These are phyloP conservation scores for Epistrophe grossulariae DNA, from an alignment of 2,888 invertebrate genomes.

Conservation along the genomic window DNA sequence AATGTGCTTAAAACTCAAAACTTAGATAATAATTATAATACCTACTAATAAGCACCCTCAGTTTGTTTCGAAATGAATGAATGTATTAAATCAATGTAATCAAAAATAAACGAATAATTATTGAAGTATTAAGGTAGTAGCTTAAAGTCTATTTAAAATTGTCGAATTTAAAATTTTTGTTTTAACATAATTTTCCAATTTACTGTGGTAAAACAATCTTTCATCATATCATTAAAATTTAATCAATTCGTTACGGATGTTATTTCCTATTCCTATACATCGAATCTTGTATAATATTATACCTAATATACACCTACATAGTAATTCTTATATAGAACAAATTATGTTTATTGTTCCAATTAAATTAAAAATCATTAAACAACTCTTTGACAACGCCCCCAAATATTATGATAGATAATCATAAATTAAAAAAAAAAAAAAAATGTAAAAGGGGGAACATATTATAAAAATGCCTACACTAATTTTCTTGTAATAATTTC, in stretches of 20 bases:
- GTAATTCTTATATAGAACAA: slow-evolving; percentile 1
- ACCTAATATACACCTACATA: neutral
- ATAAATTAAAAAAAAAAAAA: slow-evolving; percentile 33
- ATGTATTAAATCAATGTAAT: too few species aligned
- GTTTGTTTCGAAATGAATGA: neutral
- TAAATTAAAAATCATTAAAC: slow-evolving; percentile 49
- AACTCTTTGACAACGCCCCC: slow-evolving; percentile 43
- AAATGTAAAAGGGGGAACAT: slow-evolving; percentile 6
- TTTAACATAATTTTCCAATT: neutral
- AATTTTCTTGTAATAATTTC: slow-evolving; percentile 55
- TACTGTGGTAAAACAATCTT: neutral
- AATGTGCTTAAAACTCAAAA: neutral
- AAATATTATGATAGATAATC: slow-evolving; percentile 3
- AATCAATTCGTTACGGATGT: neutral
- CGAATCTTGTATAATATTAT: neutral
- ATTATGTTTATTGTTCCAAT: slow-evolving; percentile 35
- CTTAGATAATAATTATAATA: neutral
- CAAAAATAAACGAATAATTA: too few species aligned
- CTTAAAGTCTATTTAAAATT: too few species aligned
- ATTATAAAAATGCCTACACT: slow-evolving; percentile 43
- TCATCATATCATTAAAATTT: neutral
- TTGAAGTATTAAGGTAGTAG: too few species aligned
- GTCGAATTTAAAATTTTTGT: neutral
- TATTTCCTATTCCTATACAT: neutral
- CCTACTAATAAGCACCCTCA: neutral